phyloP scores from a whole-genome alignment of 2,888 invertebrate species.

The Onthophagus sagittarius region DNA sequence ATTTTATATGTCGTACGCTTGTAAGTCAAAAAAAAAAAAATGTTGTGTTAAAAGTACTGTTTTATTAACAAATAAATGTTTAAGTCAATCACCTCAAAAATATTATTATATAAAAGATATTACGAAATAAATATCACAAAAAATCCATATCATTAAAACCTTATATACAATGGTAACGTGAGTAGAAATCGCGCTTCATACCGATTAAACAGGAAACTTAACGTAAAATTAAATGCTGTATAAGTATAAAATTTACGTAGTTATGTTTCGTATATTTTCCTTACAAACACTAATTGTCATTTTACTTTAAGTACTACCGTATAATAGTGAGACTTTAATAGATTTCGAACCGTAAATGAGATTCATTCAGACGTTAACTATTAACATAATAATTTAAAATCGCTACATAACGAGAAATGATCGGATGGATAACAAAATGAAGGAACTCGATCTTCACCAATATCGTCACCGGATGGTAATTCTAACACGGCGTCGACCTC shows the following conservation, averaged over 20 bases:
- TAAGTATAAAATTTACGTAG: neutral
- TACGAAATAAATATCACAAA: neutral
- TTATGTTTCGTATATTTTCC: neutral
- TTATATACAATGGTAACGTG: neutral
- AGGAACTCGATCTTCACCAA: slow-evolving; percentile 65
- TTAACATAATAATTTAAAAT: slow-evolving; percentile 47
- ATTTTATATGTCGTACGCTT: no score
- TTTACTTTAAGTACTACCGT: neutral
- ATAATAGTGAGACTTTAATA: neutral
- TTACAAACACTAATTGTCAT: neutral
- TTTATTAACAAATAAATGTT: neutral
- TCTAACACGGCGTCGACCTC: slow-evolving; percentile 55
- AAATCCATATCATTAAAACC: neutral
- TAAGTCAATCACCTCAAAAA: neutral
- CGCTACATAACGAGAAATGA: slow-evolving; percentile 70
- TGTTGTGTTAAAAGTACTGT: neutral
- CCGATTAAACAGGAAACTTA: neutral
- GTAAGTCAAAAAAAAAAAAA: neutral
- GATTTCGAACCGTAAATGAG: neutral
- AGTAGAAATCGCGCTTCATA: neutral
- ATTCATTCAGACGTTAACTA: neutral
- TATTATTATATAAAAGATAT: neutral
- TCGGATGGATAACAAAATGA: slow-evolving; percentile 70
- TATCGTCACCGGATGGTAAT: slow-evolving; percentile 62
- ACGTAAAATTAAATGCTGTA: neutral